phyloP scores from a whole-genome alignment of 2,113 vertebrate genomes.

The Tinamus guttatus region DNA sequence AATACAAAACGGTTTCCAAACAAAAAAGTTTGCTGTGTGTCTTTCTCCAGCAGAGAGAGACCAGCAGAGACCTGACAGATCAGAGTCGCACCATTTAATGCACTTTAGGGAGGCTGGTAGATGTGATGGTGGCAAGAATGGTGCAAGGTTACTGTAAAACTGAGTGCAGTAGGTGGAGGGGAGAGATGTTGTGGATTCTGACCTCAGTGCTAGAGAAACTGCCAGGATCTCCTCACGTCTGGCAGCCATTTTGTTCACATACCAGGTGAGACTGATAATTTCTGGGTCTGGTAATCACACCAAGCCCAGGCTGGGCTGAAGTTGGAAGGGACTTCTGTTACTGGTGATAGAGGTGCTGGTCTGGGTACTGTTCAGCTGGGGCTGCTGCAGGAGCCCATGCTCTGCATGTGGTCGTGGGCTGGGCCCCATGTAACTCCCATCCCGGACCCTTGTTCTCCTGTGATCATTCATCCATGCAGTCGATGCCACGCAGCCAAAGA shows the following conservation, averaged over 20 bases:
- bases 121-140: accelerated
- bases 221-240: background rate
- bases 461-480: background rate
- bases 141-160: background rate
- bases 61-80: background rate
- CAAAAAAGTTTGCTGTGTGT: too few relatives aligned
- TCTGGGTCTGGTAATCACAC: background rate
- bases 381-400: background rate
- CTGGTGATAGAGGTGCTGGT: background rate
- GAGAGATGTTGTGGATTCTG: background rate
- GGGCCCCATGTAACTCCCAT: background rate
- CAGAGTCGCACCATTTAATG: too few relatives aligned
- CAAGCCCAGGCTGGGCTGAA: background rate
- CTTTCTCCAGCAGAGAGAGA: background rate
- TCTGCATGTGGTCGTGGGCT: background rate
- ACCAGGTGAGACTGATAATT: background rate
- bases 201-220: background rate
- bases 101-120: accelerated
- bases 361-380: background rate
- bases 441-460: background rate
- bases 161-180: accelerated
- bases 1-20: too few relatives aligned
- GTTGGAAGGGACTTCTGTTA: background rate
- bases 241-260: background rate
- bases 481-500: background rate